Evolutionary conservation across 2,888 invertebrate genomes (phyloP).

Genomic region (Hemistola chrysoprasaria): DNA sequence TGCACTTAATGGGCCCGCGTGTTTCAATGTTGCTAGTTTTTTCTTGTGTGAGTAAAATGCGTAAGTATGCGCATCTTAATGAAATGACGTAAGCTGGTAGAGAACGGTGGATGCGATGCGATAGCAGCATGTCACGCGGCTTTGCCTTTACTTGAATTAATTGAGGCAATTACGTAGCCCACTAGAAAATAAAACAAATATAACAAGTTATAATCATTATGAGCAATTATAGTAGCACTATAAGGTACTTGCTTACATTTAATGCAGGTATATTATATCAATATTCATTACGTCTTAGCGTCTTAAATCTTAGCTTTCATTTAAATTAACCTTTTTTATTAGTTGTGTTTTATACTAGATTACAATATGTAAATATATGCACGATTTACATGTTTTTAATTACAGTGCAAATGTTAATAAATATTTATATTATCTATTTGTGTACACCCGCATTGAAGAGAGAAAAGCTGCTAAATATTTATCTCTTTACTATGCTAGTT

Average conservation of each 20-base stretch:
- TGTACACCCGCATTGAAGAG: too few relatives aligned
- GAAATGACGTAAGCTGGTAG: constrained; percentile 66
- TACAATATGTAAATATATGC: too few relatives aligned
- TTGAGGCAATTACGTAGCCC: constrained; percentile 64
- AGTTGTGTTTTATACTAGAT: too few relatives aligned
- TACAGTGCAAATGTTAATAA: too few relatives aligned
- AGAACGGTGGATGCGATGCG: constrained; percentile 24
- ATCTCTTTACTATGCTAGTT: too few relatives aligned
- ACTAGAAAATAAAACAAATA: constrained; percentile 75
- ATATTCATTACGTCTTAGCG: constrained; percentile 21
- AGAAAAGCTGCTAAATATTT: too few relatives aligned
- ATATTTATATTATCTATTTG: too few relatives aligned
- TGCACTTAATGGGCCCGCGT: constrained; percentile 48
- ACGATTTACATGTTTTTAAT: constrained; percentile 5
- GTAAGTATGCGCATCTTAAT: constrained; percentile 65
- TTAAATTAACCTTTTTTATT: constrained; percentile 40
- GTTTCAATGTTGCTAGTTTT: constrained; percentile 50
- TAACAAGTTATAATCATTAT: constrained; percentile 59
- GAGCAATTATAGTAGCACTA: too few relatives aligned
- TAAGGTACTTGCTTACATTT: constrained; percentile 44
- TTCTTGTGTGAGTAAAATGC: constrained; percentile 58
- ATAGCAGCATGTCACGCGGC: constrained; percentile 54
- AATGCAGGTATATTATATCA: constrained; percentile 51
- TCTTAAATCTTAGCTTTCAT: constrained; percentile 40
- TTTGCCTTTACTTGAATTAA: constrained; percentile 69